Evolutionary conservation across 1,140 invertebrate genomes (phyloP).

Genomic region (Augochlora pura): DNA sequence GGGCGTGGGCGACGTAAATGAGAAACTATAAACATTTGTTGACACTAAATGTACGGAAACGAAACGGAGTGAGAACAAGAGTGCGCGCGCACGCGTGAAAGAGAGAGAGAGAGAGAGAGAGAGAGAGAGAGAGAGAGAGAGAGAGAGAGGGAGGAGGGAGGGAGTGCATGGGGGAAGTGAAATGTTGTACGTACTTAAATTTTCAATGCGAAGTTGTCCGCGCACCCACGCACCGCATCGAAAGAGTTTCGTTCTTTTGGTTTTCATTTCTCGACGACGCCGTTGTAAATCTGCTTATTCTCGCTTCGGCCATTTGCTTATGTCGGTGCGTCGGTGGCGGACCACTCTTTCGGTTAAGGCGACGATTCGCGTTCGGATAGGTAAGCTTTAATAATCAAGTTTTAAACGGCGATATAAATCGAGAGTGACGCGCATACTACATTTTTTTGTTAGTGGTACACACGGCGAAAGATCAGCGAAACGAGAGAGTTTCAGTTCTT

Average conservation of each 20-base stretch:
- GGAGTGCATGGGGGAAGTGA: neutral
- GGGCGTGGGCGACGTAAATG: no score
- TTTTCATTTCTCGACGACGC: neutral
- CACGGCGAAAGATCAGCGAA: slow-evolving; percentile 25
- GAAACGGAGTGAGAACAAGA: neutral
- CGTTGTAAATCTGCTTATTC: neutral
- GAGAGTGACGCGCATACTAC: slow-evolving; percentile 22
- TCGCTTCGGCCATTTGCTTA: neutral
- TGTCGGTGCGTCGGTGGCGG: neutral
- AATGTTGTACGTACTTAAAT: slow-evolving; percentile 40
- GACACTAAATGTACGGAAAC: neutral
- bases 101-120: neutral
- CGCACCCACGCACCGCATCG: neutral
- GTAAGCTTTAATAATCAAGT: slow-evolving; percentile 22
- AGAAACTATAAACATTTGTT: slow-evolving; percentile 12
- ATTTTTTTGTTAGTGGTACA: slow-evolving; percentile 32
- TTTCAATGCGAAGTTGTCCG: slow-evolving; percentile 17
- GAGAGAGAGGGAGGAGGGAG: neutral
- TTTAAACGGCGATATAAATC: slow-evolving; percentile 24
- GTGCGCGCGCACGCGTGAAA: neutral
- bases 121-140: neutral
- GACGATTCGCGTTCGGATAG: slow-evolving; percentile 16
- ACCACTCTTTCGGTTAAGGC: slow-evolving; percentile 20
- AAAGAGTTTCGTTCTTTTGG: neutral
- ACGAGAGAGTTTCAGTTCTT: slow-evolving; percentile 61